Evolutionary conservation across 2,888 invertebrate genomes (phyloP).

Genomic region (Scaptomyza caliginosa): DNA sequence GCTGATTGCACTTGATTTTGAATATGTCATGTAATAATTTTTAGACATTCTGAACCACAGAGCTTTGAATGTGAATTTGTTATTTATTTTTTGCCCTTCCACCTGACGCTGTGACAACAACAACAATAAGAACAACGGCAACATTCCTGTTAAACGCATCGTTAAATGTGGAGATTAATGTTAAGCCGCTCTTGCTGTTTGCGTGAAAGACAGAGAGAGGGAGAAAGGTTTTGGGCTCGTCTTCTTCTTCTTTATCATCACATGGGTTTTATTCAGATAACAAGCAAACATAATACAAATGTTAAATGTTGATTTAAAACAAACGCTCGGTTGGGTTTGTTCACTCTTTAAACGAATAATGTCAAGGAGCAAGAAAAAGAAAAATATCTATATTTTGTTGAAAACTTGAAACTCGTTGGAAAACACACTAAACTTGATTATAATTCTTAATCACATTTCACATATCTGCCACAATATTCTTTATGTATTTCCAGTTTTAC

Average conservation of each 20-base stretch:
- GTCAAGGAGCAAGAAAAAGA: too few relatives aligned
- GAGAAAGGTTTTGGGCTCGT: conserved; percentile 3
- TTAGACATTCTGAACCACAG: conserved; percentile 5
- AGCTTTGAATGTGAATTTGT: conserved; percentile 23
- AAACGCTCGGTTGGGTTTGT: neutral
- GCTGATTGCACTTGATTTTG: conserved; percentile 48
- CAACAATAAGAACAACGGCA: conserved; percentile 9
- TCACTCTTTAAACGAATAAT: neutral
- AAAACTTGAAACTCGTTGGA: too few relatives aligned
- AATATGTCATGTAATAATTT: conserved; percentile 24
- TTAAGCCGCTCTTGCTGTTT: conserved; percentile 40
- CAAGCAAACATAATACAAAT: conserved; percentile 3
- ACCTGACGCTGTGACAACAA: conserved; percentile 14
- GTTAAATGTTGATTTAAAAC: neutral
- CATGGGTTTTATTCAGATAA: conserved; percentile 16
- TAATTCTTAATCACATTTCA: neutral
- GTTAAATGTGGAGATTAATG: conserved; percentile 61
- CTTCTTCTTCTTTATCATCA: conserved; percentile 28
- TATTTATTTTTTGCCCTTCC: conserved; percentile 34
- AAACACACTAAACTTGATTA: neutral
- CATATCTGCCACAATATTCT: neutral
- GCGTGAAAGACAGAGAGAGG: neutral
- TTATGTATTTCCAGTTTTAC: neutral
- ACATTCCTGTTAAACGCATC: conserved; percentile 55
- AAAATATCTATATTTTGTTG: too few relatives aligned